These are phyloP conservation scores for Oreotrochilus melanogaster DNA, from an alignment of 2,113 vertebrate genomes.

Conservation along the genomic window DNA sequence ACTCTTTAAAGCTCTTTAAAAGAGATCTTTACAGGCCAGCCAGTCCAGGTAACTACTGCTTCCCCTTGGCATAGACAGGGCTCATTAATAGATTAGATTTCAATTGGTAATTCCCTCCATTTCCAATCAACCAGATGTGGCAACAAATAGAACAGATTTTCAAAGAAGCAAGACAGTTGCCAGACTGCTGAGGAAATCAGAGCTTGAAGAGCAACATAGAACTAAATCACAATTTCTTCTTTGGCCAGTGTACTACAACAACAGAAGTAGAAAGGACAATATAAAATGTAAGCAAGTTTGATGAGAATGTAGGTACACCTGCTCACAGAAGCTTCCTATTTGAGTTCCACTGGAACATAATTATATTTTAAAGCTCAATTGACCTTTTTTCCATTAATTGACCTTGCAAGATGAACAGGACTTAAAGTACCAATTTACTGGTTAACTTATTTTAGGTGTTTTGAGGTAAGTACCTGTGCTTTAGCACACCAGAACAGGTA, in stretches of 20 bases:
- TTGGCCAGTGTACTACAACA: background rate
- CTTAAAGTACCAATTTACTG: background rate
- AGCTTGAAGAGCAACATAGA: background rate
- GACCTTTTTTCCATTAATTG: constrained; percentile 33
- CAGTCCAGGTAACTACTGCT: background rate
- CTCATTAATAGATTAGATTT: background rate
- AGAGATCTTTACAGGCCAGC: background rate
- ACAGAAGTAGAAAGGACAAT: background rate
- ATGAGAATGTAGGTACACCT: background rate
- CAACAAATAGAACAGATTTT: background rate
- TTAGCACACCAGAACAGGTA: background rate
- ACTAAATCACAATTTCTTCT: background rate
- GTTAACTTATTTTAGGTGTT: background rate
- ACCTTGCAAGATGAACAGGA: background rate
- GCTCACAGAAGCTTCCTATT: background rate
- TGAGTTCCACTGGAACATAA: background rate
- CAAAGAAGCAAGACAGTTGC: background rate
- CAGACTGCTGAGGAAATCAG: background rate
- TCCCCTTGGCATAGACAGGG: background rate
- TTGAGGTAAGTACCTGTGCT: background rate
- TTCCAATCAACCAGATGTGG: background rate
- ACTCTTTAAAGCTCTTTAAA: background rate
- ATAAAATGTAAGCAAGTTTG: background rate
- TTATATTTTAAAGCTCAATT: constrained; percentile 13
- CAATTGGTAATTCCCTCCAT: background rate